phyloP scores from a whole-genome alignment of 2,113 vertebrate species.

The Notiomystis cincta region DNA sequence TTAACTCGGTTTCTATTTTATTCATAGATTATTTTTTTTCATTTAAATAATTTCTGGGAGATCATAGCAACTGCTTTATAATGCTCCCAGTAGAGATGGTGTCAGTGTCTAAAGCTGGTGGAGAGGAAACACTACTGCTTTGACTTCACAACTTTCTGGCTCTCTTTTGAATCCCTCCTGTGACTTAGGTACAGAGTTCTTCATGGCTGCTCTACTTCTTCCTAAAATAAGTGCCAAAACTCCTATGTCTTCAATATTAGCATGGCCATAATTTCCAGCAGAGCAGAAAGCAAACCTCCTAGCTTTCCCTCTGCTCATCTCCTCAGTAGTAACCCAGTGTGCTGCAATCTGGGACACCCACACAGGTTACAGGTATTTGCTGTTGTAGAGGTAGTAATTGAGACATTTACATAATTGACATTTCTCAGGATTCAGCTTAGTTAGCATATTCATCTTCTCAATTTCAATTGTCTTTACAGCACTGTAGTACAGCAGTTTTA shows the following conservation, averaged over 20 bases:
- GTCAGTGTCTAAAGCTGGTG: neutral
- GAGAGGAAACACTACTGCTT: neutral
- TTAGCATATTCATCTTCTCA: neutral
- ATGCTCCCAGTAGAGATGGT: neutral
- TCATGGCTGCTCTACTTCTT: neutral
- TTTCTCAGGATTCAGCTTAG: neutral
- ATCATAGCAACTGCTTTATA: neutral
- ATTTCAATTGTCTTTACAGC: neutral
- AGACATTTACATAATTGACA: neutral
- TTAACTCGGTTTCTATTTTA: neutral
- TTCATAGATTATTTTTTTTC: neutral
- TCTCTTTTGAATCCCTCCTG: neutral
- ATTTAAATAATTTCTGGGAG: neutral
- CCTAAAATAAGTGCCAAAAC: neutral
- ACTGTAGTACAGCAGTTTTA: neutral
- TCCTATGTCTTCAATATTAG: neutral
- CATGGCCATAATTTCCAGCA: neutral
- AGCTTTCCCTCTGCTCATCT: neutral
- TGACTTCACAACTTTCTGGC: neutral
- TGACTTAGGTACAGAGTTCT: neutral
- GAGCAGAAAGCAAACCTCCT: neutral
- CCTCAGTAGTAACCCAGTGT: fast-evolving
- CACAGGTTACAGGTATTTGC: neutral
- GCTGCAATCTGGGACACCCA: neutral
- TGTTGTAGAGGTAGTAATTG: neutral